These are phyloP conservation scores for Natrix natrix DNA, from an alignment of 2,797 vertebrate genomes.

Conservation along the genomic window DNA sequence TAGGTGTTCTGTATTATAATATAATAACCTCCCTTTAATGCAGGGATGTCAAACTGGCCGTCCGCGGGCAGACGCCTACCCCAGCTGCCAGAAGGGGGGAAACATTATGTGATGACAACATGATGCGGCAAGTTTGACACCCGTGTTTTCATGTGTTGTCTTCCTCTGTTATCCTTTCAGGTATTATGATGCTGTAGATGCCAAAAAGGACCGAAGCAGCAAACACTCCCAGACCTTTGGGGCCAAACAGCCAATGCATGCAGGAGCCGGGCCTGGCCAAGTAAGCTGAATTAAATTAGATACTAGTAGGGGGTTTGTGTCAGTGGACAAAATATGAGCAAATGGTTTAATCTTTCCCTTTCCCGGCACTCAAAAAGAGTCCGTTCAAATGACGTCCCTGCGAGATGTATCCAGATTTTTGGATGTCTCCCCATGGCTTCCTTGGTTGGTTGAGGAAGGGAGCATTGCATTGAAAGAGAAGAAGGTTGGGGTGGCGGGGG, in stretches of 20 bases:
- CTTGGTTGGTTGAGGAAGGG: background rate
- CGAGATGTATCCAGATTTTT: background rate
- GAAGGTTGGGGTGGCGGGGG: background rate
- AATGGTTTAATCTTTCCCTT: background rate
- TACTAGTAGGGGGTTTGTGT: background rate
- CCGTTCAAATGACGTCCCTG: background rate
- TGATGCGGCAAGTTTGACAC: no score
- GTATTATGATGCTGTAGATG: conserved; percentile 84
- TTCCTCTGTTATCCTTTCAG: conserved; percentile 59
- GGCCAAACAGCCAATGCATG: conserved; percentile 74
- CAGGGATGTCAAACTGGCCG: no score
- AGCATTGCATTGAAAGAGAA: background rate
- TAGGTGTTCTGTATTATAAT: background rate
- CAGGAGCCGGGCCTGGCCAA: conserved; percentile 60
- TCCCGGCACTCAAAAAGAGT: background rate
- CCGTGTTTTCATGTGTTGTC: background rate
- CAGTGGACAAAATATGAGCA: background rate
- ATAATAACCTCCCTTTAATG: background rate
- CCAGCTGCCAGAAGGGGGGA: no score
- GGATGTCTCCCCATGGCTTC: background rate
- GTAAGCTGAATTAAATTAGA: conserved; percentile 29
- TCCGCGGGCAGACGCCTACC: no score
- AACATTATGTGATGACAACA: no score
- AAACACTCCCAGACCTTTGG: conserved; percentile 92
- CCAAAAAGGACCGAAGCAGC: conserved; percentile 89